Evolutionary conservation across 2,113 vertebrate species (phyloP).

Genomic region (Chauna torquata): DNA sequence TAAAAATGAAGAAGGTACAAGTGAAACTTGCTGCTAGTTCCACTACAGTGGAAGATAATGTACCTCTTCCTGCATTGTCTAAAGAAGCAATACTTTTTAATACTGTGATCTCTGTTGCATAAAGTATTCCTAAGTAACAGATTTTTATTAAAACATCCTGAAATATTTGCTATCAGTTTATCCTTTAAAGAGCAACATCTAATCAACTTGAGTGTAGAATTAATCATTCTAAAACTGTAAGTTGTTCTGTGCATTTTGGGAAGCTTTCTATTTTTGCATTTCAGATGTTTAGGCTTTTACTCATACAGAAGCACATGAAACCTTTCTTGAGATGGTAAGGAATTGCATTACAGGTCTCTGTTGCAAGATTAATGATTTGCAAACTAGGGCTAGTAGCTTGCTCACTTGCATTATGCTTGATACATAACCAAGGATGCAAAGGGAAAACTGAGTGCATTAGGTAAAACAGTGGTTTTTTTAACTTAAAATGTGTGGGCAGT

Average conservation of each 20-base stretch:
- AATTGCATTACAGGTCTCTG: neutral
- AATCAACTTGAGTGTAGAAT: neutral
- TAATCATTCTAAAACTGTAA: neutral
- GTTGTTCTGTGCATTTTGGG: neutral
- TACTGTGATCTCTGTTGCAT: neutral
- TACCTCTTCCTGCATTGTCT: neutral
- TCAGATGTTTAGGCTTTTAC: neutral
- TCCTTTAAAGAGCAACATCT: neutral
- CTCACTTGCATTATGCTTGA: neutral
- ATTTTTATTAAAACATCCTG: neutral
- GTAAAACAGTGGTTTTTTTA: neutral
- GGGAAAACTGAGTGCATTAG: neutral
- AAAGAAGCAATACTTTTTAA: neutral
- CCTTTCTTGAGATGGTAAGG: neutral
- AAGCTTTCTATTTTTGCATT: neutral
- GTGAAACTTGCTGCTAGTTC: neutral
- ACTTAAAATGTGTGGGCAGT: neutral
- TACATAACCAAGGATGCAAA: neutral
- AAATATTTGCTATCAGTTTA: neutral
- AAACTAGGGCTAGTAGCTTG: neutral
- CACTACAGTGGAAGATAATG: neutral
- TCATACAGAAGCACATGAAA: neutral
- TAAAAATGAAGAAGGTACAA: neutral
- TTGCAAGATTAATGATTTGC: neutral
- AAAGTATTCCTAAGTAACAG: neutral